A percentile compares a stretch with the other conserved stretches of the same genome.
phyloP scores from a whole-genome alignment of 2,888 invertebrate species.

The Ochropleura plecta region DNA sequence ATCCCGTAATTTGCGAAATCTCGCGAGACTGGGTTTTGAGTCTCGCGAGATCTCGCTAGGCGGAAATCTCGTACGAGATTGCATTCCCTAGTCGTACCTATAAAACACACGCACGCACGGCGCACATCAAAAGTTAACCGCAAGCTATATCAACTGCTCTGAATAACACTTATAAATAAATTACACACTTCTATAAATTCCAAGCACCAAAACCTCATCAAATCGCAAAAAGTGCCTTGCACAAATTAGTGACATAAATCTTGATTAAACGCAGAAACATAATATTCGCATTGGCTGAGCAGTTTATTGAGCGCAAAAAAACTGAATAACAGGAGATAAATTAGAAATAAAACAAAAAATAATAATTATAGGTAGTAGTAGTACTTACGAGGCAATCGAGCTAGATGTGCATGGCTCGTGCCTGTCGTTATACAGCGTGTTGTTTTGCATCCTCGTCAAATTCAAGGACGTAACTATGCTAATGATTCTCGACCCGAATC shows the following conservation, averaged over 20 bases:
- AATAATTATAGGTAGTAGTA: background rate
- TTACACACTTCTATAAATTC: background rate
- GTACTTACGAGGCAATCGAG: background rate
- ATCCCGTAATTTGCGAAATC: no score
- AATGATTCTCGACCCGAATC: no score
- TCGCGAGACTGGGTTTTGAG: no score
- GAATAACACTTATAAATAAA: background rate
- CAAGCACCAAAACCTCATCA: background rate
- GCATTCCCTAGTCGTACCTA: no score
- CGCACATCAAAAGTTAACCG: background rate
- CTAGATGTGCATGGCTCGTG: background rate
- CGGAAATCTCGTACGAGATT: no score
- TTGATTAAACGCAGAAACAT: background rate
- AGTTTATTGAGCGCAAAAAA: background rate
- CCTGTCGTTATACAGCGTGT: background rate
- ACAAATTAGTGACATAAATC: background rate
- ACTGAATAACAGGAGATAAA: background rate
- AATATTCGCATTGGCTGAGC: constrained; percentile 18
- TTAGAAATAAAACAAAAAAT: background rate
- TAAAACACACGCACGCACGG: no score
- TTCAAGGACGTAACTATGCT: no score
- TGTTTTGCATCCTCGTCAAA: no score
- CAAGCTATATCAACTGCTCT: background rate
- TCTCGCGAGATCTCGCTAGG: no score
- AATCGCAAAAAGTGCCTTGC: constrained; percentile 1